Conservation (phyloP, 2,113 vertebrate species). For the Ailuropoda melanoleuca region DNA sequence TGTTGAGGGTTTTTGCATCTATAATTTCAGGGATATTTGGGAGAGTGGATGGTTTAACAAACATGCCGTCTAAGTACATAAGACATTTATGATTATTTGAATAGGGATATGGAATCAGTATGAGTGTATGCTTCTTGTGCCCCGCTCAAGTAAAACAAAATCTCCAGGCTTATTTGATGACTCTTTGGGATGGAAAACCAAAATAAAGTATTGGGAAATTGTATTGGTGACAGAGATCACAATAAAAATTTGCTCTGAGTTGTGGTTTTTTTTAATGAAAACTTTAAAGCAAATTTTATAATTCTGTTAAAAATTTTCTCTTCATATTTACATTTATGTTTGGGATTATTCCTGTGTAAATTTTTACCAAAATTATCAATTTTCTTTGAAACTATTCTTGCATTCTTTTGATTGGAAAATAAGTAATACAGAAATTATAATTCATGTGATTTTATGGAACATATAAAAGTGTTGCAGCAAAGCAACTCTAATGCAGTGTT, state of each 20-base stretch:
- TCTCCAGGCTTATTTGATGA: neutral
- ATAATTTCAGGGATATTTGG: neutral
- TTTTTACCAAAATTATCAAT: neutral
- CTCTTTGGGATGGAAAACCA: neutral
- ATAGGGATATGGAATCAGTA: neutral
- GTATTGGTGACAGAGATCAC: neutral
- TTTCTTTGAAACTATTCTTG: neutral
- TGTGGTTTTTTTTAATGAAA: slow-evolving; percentile 1
- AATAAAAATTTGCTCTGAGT: neutral
- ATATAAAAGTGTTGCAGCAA: neutral
- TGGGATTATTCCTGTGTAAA: neutral
- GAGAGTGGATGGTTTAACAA: neutral
- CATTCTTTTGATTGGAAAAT: neutral
- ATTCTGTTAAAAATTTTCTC: neutral
- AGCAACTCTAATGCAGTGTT: neutral
- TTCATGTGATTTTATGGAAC: neutral
- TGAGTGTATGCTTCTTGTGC: neutral
- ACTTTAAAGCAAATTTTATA: neutral
- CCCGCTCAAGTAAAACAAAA: neutral
- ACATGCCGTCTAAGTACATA: neutral
- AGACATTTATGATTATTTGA: neutral
- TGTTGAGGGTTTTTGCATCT: neutral
- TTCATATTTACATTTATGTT: neutral
- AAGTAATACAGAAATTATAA: neutral
- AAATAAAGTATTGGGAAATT: neutral